phyloP scores from a whole-genome alignment of 2,888 invertebrate genomes.

The Polydrusus cervinus region DNA sequence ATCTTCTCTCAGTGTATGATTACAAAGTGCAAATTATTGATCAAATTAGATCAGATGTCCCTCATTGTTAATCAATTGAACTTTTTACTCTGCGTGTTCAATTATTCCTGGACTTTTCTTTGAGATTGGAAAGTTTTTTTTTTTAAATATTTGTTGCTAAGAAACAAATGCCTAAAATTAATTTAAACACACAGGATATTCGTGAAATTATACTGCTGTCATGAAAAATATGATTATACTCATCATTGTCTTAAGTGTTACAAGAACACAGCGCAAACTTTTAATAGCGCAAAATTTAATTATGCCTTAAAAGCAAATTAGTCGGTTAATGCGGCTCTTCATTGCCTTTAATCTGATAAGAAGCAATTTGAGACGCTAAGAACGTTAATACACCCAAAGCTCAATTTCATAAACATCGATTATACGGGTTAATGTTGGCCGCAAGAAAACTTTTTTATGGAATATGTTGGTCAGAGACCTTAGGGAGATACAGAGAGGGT shows the following conservation, averaged over 20 bases:
- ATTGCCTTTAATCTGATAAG: slow-evolving; percentile 70
- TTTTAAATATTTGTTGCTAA: too few relatives aligned
- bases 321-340: slow-evolving; percentile 70
- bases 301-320: slow-evolving; percentile 69
- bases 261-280: slow-evolving; percentile 56
- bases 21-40: too few relatives aligned
- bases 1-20: too few relatives aligned
- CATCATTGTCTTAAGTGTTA: slow-evolving; percentile 5
- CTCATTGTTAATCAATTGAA: too few relatives aligned
- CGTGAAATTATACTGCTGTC: too few relatives aligned
- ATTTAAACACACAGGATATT: too few relatives aligned
- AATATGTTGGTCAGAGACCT: slow-evolving; percentile 23
- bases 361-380: slow-evolving; percentile 71
- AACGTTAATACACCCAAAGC: slow-evolving; percentile 67
- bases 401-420: slow-evolving; percentile 71
- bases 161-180: too few relatives aligned
- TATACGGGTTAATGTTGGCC: slow-evolving; percentile 64
- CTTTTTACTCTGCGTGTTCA: too few relatives aligned
- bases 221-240: slow-evolving; percentile 2
- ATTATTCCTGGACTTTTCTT: too few relatives aligned
- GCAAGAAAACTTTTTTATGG: slow-evolving; percentile 33
- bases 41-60: too few relatives aligned
- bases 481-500: neutral
- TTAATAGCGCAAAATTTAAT: slow-evolving; percentile 67
- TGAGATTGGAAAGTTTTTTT: too few relatives aligned